Conservation (phyloP, 2,888 invertebrate species). For the Phania funesta region DNA sequence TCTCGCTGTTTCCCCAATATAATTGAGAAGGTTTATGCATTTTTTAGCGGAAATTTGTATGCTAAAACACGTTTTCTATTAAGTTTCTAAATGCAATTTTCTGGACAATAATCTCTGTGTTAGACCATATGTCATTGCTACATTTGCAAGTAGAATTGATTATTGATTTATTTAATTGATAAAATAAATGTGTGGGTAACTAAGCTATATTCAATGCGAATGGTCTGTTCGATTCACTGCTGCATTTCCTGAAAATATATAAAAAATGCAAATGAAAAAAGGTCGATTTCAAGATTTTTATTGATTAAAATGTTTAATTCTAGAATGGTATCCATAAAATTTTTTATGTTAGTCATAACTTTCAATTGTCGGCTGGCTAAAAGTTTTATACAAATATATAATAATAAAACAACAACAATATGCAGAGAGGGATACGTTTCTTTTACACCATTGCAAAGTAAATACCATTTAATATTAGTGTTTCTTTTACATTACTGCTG, state of each 20-base stretch:
- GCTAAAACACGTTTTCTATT: constrained; percentile 79
- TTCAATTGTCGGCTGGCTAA: constrained; percentile 47
- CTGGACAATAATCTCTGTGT: constrained; percentile 5
- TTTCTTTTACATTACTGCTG: constrained; percentile 16
- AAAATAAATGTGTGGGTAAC: no score
- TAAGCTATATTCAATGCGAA: no score
- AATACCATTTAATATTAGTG: constrained; percentile 41
- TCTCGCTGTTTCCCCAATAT: constrained; percentile 10
- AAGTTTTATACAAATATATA: constrained; percentile 14
- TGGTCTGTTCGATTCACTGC: no score
- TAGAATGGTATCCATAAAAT: no score
- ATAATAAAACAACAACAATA: constrained; percentile 12
- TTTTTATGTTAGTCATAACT: constrained; percentile 63
- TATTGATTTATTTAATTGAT: no score
- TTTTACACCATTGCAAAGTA: constrained; percentile 13
- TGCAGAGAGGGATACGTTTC: constrained; percentile 41
- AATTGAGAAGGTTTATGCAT: constrained; percentile 70
- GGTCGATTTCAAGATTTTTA: no score
- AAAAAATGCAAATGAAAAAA: no score
- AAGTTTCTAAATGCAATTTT: constrained; percentile 67
- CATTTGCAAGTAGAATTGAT: no score
- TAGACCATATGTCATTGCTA: neutral
- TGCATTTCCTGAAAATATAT: no score
- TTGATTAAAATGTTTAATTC: no score
- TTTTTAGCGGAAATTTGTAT: constrained; percentile 79